Percentiles rank a stretch among this genome's conserved stretches.
Conservation (phyloP, 2,888 invertebrate species). For the Agriotes lineatus region DNA sequence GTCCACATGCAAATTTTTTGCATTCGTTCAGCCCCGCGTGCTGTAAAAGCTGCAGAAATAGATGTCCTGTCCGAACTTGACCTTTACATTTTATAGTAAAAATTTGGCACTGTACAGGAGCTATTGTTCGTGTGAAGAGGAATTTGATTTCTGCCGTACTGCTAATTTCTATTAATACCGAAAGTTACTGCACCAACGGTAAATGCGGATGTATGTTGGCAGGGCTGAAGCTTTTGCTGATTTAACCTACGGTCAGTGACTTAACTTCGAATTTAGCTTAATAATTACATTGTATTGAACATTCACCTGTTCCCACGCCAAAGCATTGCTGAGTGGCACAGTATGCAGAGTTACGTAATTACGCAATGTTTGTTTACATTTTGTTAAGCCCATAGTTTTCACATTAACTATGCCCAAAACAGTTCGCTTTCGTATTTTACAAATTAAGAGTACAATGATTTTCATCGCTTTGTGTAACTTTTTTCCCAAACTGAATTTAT, state of each 20-base stretch:
- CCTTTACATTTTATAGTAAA: conserved; percentile 20
- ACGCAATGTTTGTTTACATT: background rate
- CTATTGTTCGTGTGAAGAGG: background rate
- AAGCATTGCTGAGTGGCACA: too few relatives aligned
- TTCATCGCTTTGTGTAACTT: too few relatives aligned
- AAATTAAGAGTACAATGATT: too few relatives aligned
- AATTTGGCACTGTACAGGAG: background rate
- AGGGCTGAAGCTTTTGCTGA: conserved; percentile 19
- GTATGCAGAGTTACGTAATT: background rate
- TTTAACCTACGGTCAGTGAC: conserved; percentile 24
- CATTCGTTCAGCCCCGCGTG: too few relatives aligned
- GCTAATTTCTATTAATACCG: background rate
- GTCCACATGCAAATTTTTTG: too few relatives aligned
- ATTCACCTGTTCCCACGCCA: conserved; percentile 22
- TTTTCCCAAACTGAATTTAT: too few relatives aligned
- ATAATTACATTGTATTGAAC: conserved; percentile 24
- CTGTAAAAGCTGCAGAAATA: too few relatives aligned
- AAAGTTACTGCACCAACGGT: too few relatives aligned
- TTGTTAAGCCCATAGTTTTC: background rate
- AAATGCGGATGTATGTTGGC: background rate
- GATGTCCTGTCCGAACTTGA: conserved; percentile 24
- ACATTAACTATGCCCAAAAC: background rate
- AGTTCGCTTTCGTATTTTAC: background rate
- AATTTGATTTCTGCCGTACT: background rate
- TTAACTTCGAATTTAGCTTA: conserved; percentile 12